Conservation (phyloP, 2,888 invertebrate genomes). For the Dascillus cervinus region DNA sequence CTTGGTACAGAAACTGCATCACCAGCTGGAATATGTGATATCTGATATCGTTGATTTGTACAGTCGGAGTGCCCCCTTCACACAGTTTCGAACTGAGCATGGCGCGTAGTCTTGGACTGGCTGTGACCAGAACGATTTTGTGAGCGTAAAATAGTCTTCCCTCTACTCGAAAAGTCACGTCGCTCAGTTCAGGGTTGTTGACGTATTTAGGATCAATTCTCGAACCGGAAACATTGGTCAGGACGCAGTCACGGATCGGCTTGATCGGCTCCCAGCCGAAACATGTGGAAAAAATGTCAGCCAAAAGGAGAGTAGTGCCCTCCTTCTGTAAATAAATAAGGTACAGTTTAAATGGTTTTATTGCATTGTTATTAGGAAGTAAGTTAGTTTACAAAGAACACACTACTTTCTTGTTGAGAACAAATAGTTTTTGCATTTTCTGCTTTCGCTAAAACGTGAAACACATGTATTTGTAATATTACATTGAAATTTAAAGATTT, state of each 20-base stretch:
- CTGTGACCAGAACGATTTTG: constrained; percentile 87
- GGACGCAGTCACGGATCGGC: constrained; percentile 58
- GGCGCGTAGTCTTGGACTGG: constrained; percentile 75
- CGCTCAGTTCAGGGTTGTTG: constrained; percentile 87
- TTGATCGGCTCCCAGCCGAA: constrained; percentile 83
- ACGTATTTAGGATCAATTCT: constrained; percentile 89
- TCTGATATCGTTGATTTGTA: constrained; percentile 87
- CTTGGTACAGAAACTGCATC: constrained; percentile 89
- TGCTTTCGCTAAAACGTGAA: too few relatives aligned
- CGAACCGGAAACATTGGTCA: constrained; percentile 59
- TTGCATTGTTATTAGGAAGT: too few relatives aligned
- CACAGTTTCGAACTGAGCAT: constrained; percentile 73
- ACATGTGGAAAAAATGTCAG: constrained; percentile 84
- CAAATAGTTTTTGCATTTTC: neutral
- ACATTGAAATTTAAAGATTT: too few relatives aligned
- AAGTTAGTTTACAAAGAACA: constrained; percentile 1
- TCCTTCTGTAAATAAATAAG: constrained; percentile 57
- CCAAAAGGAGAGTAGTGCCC: constrained; percentile 76
- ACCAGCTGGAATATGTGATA: constrained; percentile 92
- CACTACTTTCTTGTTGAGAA: neutral
- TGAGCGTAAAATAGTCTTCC: constrained; percentile 88
- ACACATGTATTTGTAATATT: too few relatives aligned
- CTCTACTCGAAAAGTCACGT: constrained; percentile 87
- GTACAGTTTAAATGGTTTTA: constrained; percentile 2
- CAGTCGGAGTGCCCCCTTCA: constrained; percentile 71